A percentile compares a stretch with the other conserved stretches of the same genome.
These are phyloP conservation scores for Bellardia pandia DNA, from an alignment of 2,888 invertebrate species.

Conservation along the genomic window DNA sequence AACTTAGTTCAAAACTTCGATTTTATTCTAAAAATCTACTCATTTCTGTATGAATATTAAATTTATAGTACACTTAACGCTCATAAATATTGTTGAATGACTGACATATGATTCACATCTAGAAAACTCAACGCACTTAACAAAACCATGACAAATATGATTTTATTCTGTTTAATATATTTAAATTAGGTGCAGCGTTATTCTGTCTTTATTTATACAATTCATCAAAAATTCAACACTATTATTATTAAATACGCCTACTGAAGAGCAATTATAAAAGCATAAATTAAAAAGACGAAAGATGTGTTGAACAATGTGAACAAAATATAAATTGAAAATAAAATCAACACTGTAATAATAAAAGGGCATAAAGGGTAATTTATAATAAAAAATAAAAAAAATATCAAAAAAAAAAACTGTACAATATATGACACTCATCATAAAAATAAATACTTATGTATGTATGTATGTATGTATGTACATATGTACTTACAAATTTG, in stretches of 20 bases:
- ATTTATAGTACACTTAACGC: no score
- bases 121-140: neutral
- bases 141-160: constrained; percentile 55
- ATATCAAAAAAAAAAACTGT: constrained; percentile 5
- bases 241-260: constrained; percentile 69
- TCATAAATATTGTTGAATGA: constrained; percentile 1
- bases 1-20: no score
- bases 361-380: constrained; percentile 66
- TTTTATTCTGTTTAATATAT: constrained; percentile 47
- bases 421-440: constrained; percentile 61
- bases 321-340: constrained; percentile 62
- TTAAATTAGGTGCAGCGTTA: constrained; percentile 58
- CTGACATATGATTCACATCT: constrained; percentile 23
- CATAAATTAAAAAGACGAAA: constrained; percentile 64
- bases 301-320: constrained; percentile 52
- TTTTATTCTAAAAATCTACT: no score
- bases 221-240: constrained; percentile 66
- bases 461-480: no score
- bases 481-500: constrained; percentile 4
- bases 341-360: constrained; percentile 65
- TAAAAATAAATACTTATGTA: constrained; percentile 22
- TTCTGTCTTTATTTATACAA: constrained; percentile 22
- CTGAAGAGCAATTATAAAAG: constrained; percentile 71
- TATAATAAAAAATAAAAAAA: constrained; percentile 34
- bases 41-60: no score